Conservation (phyloP, 2,888 invertebrate genomes). For the Oligia latruncula region DNA sequence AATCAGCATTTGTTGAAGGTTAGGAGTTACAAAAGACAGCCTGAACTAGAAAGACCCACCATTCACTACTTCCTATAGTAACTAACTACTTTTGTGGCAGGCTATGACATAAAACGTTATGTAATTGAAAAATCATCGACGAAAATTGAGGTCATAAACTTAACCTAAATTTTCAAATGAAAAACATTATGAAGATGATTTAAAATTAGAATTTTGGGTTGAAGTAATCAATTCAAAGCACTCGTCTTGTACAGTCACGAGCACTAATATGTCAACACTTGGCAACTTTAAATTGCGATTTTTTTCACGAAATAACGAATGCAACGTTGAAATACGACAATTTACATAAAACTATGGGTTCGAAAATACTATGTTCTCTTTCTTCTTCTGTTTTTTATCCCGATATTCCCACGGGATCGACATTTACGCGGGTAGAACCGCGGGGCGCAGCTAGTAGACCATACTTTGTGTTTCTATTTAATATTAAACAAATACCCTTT, state of each 20-base stretch:
- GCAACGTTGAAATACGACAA: too few species aligned
- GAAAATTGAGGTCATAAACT: background rate
- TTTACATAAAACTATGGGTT: too few species aligned
- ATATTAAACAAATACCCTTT: background rate
- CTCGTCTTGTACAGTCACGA: background rate
- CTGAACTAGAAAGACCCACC: background rate
- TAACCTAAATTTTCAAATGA: background rate
- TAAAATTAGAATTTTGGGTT: background rate
- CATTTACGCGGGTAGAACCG: too few species aligned
- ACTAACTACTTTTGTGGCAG: background rate
- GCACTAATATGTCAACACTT: too few species aligned
- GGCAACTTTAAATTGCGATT: too few species aligned
- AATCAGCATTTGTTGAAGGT: constrained; percentile 22
- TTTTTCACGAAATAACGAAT: too few species aligned
- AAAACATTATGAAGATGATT: background rate
- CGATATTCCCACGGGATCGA: too few species aligned
- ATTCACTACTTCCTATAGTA: background rate
- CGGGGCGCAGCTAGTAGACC: too few species aligned
- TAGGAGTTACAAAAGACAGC: constrained; percentile 9
- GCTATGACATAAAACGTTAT: background rate
- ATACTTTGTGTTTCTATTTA: too few species aligned
- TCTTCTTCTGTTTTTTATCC: too few species aligned
- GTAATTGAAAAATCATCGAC: background rate
- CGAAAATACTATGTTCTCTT: too few species aligned
- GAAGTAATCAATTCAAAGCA: background rate